Evolutionary conservation across 2,797 vertebrate genomes (phyloP).

Genomic region (Mormyrops boulengeri): DNA sequence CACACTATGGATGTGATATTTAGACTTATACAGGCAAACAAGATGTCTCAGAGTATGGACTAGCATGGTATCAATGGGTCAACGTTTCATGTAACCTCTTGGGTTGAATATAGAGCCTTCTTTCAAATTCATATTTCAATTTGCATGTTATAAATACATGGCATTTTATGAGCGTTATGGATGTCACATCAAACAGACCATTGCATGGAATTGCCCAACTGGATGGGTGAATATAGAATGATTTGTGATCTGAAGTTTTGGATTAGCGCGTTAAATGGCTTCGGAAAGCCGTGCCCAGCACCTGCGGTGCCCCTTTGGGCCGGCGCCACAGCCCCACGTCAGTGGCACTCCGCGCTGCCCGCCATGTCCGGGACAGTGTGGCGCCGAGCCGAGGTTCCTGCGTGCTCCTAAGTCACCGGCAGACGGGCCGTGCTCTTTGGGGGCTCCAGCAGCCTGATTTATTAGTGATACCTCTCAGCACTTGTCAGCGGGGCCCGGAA

Average conservation of each 20-base stretch:
- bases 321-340: background rate
- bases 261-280: background rate
- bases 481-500: constrained; percentile 60
- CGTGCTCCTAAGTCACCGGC: constrained; percentile 55
- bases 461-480: constrained; percentile 57
- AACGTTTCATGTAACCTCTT: background rate
- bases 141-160: background rate
- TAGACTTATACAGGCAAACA: background rate
- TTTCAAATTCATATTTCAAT: background rate
- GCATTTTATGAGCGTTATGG: background rate
- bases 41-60: background rate
- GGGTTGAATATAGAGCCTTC: background rate
- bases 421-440: background rate
- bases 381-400: constrained; percentile 40
- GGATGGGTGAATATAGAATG: background rate
- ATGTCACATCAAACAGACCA: background rate
- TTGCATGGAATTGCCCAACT: background rate
- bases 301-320: background rate
- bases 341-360: background rate
- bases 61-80: background rate
- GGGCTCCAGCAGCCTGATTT: constrained; percentile 50
- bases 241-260: background rate
- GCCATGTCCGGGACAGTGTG: constrained; percentile 10
- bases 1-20: background rate
- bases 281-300: background rate